Evolutionary conservation across 2,888 invertebrate genomes (phyloP).

Genomic region (Holacanthella duospinosa): DNA sequence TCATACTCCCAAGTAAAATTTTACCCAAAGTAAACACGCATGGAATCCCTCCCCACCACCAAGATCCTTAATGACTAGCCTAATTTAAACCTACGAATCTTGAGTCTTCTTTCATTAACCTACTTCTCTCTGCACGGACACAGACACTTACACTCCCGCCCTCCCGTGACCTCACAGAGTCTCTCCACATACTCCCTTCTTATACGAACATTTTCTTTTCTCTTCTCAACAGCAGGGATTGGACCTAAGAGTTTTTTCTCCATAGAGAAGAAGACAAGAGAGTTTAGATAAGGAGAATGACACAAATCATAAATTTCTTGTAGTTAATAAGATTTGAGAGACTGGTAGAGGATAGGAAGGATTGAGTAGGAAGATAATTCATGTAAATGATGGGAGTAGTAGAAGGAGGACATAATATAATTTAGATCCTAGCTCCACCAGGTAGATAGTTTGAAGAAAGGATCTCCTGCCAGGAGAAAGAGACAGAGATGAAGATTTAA

Average conservation of each 20-base stretch:
- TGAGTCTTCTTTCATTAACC: not conserved
- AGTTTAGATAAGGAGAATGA: too few species aligned
- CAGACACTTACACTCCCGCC: not conserved
- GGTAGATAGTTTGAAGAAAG: not conserved
- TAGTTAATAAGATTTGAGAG: not conserved
- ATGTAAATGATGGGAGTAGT: not conserved
- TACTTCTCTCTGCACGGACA: not conserved
- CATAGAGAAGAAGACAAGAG: too few species aligned
- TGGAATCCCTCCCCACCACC: not conserved
- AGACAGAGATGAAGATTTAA: not conserved
- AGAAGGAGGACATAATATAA: not conserved
- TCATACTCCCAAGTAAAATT: too few species aligned
- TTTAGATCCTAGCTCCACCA: too few species aligned
- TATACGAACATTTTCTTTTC: not conserved
- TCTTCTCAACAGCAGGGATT: not conserved
- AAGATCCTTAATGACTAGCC: not conserved
- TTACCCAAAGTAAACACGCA: not conserved
- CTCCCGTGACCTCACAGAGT: not conserved
- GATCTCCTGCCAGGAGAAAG: not conserved
- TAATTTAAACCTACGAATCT: not conserved
- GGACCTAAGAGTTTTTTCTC: not conserved
- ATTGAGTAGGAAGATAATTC: not conserved
- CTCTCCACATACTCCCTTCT: not conserved
- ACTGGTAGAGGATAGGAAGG: not conserved
- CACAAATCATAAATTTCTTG: not conserved